These are phyloP conservation scores for Corvus cornix DNA, from an alignment of 2,113 vertebrate genomes.

Conservation along the genomic window DNA sequence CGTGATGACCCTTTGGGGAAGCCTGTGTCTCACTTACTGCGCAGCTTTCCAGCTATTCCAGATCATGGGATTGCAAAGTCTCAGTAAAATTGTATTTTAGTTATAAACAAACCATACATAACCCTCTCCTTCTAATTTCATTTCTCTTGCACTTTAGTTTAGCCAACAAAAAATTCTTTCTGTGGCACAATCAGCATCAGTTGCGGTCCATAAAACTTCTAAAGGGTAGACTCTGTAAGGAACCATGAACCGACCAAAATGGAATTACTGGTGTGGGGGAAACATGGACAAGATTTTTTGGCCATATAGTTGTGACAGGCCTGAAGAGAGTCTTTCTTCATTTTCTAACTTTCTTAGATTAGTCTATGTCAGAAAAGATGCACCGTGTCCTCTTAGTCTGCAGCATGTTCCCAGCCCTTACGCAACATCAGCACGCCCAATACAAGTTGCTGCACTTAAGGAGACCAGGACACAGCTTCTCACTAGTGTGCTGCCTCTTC, in stretches of 20 bases:
- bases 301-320: not conserved
- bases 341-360: not conserved
- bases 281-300: fast-evolving
- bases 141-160: not conserved
- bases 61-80: not conserved
- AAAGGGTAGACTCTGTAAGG: not conserved
- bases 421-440: not conserved
- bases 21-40: not conserved
- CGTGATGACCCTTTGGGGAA: not conserved
- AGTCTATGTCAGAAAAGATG: not conserved
- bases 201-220: not conserved
- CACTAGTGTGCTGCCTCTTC: fast-evolving
- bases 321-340: not conserved
- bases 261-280: fast-evolving
- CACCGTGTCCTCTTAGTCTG: not conserved
- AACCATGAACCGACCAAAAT: not conserved
- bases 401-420: not conserved
- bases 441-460: fast-evolving
- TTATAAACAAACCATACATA: not conserved
- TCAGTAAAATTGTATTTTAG: not conserved
- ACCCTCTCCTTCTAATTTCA: not conserved
- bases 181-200: not conserved
- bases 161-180: not conserved
- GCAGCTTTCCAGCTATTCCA: not conserved
- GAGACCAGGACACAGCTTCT: not conserved